Percentiles rank a stretch among this genome's conserved stretches.
phyloP scores from a whole-genome alignment of 1,140 invertebrate genomes.

The Cyrtorhinus lividipennis region DNA sequence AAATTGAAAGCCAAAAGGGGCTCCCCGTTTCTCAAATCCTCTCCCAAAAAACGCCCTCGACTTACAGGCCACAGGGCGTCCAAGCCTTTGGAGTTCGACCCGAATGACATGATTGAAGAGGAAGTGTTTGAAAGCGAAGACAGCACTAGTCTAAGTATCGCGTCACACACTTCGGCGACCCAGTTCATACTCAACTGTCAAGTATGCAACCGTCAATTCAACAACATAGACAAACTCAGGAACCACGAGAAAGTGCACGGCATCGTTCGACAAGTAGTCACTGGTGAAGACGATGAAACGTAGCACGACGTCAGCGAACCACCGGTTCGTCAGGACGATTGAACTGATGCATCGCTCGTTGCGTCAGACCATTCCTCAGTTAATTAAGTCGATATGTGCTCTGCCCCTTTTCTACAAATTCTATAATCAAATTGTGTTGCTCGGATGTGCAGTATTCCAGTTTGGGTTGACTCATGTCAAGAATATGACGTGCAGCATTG shows the following conservation, averaged over 20 bases:
- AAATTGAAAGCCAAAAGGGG: not conserved
- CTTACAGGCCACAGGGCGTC: not conserved
- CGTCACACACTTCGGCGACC: not conserved
- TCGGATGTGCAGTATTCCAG: too few species aligned
- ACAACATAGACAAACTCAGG: conserved; percentile 10
- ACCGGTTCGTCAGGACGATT: too few species aligned
- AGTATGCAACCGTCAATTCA: conserved; percentile 10
- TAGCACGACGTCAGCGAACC: too few species aligned
- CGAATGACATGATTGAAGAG: not conserved
- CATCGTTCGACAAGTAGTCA: not conserved
- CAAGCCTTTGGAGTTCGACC: not conserved
- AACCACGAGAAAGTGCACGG: conserved; percentile 11
- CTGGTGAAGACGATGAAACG: not conserved
- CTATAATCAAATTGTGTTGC: too few species aligned
- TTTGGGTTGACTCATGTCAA: too few species aligned
- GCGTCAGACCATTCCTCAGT: too few species aligned
- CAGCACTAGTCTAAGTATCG: not conserved
- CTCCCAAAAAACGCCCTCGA: conserved; percentile 1
- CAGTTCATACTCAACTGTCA: not conserved
- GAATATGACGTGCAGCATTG: too few species aligned
- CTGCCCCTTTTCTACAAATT: too few species aligned
- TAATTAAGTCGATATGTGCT: too few species aligned
- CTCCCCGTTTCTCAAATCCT: not conserved
- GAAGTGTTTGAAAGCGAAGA: not conserved
- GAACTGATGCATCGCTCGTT: too few species aligned